Evolutionary conservation across 2,888 invertebrate species (phyloP).

Genomic region (Xestia ashworthii): DNA sequence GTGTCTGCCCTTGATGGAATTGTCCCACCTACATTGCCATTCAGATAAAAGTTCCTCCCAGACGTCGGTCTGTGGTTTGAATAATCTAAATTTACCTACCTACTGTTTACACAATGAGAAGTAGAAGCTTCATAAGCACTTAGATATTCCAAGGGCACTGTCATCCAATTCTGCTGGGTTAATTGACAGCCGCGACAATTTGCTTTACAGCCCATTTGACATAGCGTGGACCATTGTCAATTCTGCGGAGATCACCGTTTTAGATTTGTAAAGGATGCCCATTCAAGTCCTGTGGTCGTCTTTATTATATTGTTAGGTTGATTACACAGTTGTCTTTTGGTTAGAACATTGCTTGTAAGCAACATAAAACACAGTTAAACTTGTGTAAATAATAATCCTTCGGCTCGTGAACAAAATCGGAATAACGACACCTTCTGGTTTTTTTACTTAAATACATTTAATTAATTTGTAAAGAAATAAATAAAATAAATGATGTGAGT

Average conservation of each 20-base stretch:
- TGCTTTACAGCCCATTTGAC: neutral
- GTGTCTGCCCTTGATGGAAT: too few relatives aligned
- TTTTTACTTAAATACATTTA: too few relatives aligned
- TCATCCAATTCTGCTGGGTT: neutral
- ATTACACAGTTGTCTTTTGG: neutral
- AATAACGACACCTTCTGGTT: too few relatives aligned
- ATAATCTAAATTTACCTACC: too few relatives aligned
- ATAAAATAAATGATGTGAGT: too few relatives aligned
- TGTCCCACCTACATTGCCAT: too few relatives aligned
- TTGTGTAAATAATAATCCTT: too few relatives aligned
- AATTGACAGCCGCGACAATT: neutral
- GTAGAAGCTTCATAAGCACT: neutral
- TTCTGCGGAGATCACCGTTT: conserved; percentile 2
- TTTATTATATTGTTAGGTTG: neutral
- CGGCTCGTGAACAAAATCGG: too few relatives aligned
- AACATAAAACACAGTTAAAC: neutral
- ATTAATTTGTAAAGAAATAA: too few relatives aligned
- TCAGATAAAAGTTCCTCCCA: too few relatives aligned
- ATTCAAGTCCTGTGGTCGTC: neutral
- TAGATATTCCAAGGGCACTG: neutral
- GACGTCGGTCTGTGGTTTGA: too few relatives aligned
- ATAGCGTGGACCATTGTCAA: conserved; percentile 18
- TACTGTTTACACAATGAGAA: neutral
- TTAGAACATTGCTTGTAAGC: neutral
- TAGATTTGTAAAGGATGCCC: conserved; percentile 3